Evolutionary conservation across 2,888 invertebrate species (phyloP), one percentile per base, ranked within the genome.

Genomic region (Brachypterus glaber): DNA sequence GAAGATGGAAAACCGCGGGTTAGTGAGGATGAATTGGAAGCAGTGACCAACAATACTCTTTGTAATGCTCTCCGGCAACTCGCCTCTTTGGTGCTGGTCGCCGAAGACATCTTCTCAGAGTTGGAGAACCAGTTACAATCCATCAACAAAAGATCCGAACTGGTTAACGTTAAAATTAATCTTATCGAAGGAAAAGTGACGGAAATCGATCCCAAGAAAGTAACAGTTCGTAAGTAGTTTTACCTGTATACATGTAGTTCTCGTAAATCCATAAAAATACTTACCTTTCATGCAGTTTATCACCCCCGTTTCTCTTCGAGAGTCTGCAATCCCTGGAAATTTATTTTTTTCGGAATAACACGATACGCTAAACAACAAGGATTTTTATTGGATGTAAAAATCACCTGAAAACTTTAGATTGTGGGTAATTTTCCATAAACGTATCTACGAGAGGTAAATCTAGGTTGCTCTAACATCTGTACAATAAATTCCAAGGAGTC

Each of bases 201-300:
- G 55, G 70, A 72, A 47, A 82, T 78, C 68, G 87, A 91, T 67
- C 89, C 91, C 43, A 89, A 87, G 73, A 82, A 81, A 68, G 85
- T 90, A 63, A 79, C 88, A 81, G 89, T 91, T 74, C 90, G 91
- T 91, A 73, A 91, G 91, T 91, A 45, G 36, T 48, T 49, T 46
- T 36, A 27, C 27, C 27, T 27, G 21, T 9, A 21, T 21, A 7
- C 21, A 5, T 9, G 9, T 9, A 21, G 21, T 9, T 9, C 21
- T 21, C 21, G 21, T 21, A 21, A 21, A 21, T 21, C 21, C 21
- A n/a, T n/a, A n/a, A n/a, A n/a, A n/a, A n/a, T n/a, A n/a, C n/a
- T n/a, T n/a, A n/a, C n/a, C n/a, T n/a, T n/a, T n/a, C n/a, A n/a
- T n/a, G n/a, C n/a, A n/a, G n/a, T n/a, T n/a, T n/a, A n/a, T n/a